phyloP scores from a whole-genome alignment of 2,888 invertebrate species.

The Chrysotoxum bicinctum region DNA sequence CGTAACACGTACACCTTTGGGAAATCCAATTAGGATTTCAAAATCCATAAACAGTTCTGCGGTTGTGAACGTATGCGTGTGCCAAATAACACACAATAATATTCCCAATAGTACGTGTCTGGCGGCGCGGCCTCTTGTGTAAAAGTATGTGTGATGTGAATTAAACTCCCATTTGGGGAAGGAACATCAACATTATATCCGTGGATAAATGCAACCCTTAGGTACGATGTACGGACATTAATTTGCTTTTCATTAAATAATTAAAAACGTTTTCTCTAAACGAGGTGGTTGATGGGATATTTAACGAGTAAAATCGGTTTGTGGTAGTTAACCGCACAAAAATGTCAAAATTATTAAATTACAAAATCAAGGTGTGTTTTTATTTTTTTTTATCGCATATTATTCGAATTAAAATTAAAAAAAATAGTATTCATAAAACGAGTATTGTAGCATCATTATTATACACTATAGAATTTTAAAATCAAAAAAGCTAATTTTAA shows the following conservation, averaged over 20 bases:
- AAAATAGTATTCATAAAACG: not conserved
- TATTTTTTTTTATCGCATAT: not conserved
- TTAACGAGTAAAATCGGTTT: constrained; percentile 48
- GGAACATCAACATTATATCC: constrained; percentile 2
- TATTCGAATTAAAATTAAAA: constrained; percentile 2
- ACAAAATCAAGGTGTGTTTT: constrained; percentile 16
- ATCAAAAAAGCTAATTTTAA: constrained; percentile 18
- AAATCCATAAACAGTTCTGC: constrained; percentile 63
- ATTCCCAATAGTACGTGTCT: not conserved
- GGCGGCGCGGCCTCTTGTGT: not conserved
- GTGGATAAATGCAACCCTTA: not conserved
- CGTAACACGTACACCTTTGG: constrained; percentile 53
- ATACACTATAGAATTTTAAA: not conserved
- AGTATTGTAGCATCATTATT: not conserved
- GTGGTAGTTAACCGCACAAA: constrained; percentile 37
- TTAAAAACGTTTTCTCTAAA: constrained; percentile 51
- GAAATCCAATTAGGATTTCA: constrained; percentile 70
- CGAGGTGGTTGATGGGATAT: constrained; percentile 49
- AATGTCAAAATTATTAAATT: constrained; percentile 45
- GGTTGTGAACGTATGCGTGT: constrained; percentile 26
- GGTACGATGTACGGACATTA: constrained; percentile 30
- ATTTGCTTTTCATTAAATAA: constrained; percentile 68
- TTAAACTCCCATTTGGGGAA: constrained; percentile 39
- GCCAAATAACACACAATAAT: constrained; percentile 18
- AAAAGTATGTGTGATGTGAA: constrained; percentile 9